A percentile compares a stretch with the other conserved stretches of the same genome.
Conservation (phyloP, 2,888 invertebrate species). For the Drosophila paramelanica region DNA sequence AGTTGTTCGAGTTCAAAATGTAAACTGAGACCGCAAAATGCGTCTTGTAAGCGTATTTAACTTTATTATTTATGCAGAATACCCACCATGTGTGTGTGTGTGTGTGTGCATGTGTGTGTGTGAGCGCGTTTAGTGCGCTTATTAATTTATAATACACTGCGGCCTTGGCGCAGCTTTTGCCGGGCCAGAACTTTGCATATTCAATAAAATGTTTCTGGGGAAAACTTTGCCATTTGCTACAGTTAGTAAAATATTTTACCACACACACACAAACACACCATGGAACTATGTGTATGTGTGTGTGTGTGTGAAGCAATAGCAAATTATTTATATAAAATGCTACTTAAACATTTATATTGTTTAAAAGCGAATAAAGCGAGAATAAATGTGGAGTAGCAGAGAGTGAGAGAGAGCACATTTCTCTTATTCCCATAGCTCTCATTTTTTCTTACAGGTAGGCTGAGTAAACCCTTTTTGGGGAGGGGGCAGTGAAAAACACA, state of each 20-base stretch:
- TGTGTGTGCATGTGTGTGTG: slow-evolving; percentile 24
- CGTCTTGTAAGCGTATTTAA: slow-evolving; percentile 80
- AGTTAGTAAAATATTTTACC: slow-evolving; percentile 33
- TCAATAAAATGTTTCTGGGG: slow-evolving; percentile 57
- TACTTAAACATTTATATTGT: slow-evolving; percentile 56
- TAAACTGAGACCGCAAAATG: slow-evolving; percentile 64
- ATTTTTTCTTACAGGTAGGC: no score
- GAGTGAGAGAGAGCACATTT: not conserved
- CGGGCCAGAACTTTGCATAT: slow-evolving; percentile 53
- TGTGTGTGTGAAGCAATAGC: slow-evolving; percentile 14
- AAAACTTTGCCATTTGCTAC: slow-evolving; percentile 61
- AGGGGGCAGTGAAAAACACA: no score
- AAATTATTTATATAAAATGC: slow-evolving; percentile 59
- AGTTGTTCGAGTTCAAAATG: slow-evolving; percentile 49
- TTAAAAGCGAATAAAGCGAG: not conserved
- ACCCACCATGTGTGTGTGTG: slow-evolving; percentile 12
- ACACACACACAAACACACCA: slow-evolving; percentile 1
- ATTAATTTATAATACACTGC: slow-evolving; percentile 81
- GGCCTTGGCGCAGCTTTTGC: slow-evolving; percentile 67
- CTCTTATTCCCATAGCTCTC: no score
- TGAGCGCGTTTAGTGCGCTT: slow-evolving; percentile 62
- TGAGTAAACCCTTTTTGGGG: no score
- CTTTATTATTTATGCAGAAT: slow-evolving; percentile 77
- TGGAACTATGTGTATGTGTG: not conserved
- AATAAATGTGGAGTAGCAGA: not conserved